A percentile compares a stretch with the other conserved stretches of the same genome.
Evolutionary conservation across 2,113 vertebrate species (phyloP).

Genomic region (Scomber japonicus): DNA sequence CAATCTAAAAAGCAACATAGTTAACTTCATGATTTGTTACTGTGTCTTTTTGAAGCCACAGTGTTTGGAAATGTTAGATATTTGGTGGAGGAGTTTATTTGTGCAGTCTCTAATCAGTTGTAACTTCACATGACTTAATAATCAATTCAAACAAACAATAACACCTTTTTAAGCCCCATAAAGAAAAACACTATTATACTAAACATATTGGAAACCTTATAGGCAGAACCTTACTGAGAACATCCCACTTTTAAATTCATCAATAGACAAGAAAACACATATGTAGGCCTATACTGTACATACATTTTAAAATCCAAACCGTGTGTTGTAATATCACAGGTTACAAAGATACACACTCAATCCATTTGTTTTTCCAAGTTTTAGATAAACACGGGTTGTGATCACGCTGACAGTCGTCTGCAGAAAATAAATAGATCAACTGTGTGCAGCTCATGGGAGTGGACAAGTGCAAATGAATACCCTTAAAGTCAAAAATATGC

Average conservation of each 20-base stretch:
- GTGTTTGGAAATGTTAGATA: background rate
- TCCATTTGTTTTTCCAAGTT: background rate
- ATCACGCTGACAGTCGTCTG: conserved; percentile 20
- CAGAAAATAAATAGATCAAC: conserved; percentile 53
- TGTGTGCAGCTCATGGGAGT: conserved; percentile 51
- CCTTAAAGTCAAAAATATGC: conserved; percentile 50
- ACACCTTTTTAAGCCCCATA: background rate
- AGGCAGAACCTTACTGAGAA: background rate
- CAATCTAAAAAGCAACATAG: too few relatives aligned
- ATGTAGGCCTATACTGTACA: too few relatives aligned
- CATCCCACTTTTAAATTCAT: background rate
- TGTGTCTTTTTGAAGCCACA: too few relatives aligned
- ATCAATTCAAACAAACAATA: background rate
- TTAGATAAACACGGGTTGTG: conserved; percentile 11
- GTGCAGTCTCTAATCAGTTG: background rate
- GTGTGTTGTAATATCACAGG: background rate
- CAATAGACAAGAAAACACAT: background rate
- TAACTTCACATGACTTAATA: background rate
- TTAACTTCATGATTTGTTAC: too few relatives aligned
- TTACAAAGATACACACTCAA: background rate
- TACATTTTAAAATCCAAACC: too few relatives aligned
- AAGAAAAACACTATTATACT: background rate
- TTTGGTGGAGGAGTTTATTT: background rate
- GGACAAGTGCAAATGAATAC: conserved; percentile 55
- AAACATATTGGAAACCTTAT: too few relatives aligned